Conservation (phyloP, 2,888 invertebrate species). For the Cephus sareptanus region DNA sequence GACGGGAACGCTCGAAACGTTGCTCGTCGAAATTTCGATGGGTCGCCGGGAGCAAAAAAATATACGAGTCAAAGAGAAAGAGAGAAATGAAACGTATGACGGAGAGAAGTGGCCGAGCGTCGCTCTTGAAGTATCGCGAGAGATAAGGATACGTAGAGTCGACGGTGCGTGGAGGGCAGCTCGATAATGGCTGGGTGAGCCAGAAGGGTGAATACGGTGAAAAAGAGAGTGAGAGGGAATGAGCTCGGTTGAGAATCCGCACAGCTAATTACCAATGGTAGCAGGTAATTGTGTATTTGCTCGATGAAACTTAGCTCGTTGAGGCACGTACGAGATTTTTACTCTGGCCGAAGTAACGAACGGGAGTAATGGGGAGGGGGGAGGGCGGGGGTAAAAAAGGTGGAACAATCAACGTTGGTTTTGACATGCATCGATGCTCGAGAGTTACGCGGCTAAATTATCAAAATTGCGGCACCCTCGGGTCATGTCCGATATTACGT, state of each 20-base stretch:
- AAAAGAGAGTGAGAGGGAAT: background rate
- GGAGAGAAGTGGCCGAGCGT: background rate
- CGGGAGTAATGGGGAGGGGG: background rate
- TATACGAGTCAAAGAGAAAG: background rate
- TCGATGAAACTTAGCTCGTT: background rate
- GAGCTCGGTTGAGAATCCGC: too few species aligned
- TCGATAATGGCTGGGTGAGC: background rate
- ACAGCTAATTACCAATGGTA: background rate
- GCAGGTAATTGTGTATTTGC: background rate
- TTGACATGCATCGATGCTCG: slow-evolving; percentile 18
- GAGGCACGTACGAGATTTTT: slow-evolving; percentile 5
- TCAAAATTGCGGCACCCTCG: background rate
- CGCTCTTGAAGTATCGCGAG: background rate
- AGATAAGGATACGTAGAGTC: background rate
- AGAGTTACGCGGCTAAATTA: slow-evolving; percentile 10
- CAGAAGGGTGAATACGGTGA: background rate
- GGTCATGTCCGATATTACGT: background rate
- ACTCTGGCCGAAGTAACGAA: background rate
- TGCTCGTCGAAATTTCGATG: too few species aligned
- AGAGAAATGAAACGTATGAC: background rate
- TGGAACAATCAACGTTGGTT: background rate
- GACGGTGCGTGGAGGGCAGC: background rate
- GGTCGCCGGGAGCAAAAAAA: background rate
- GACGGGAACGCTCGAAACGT: background rate
- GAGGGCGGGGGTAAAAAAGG: background rate